These are phyloP conservation scores for Megaceryle maxima DNA, from an alignment of 2,113 vertebrate species.

Conservation along the genomic window DNA sequence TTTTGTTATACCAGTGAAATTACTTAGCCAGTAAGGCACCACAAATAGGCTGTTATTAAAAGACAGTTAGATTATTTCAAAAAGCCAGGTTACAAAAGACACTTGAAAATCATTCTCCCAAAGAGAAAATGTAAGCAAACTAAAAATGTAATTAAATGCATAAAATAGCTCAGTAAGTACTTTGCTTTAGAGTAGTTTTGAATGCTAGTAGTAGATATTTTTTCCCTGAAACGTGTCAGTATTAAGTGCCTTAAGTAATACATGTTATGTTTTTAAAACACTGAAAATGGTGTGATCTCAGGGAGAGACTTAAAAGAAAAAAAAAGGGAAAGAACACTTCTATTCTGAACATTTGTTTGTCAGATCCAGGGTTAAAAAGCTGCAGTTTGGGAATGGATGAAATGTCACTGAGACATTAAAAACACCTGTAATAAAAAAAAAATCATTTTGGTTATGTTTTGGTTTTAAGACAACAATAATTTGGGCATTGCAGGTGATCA, in stretches of 20 bases:
- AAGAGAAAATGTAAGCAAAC: background rate
- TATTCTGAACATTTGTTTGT: background rate
- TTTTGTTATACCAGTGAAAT: background rate
- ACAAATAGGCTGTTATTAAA: background rate
- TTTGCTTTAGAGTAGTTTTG: background rate
- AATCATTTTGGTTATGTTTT: background rate
- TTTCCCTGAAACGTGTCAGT: background rate
- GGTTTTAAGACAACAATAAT: background rate
- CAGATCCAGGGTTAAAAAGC: background rate
- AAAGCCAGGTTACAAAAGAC: background rate
- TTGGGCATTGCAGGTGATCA: background rate
- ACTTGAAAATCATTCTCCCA: background rate
- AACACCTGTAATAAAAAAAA: background rate
- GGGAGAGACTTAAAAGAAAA: background rate
- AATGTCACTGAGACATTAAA: background rate
- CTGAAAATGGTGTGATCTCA: background rate
- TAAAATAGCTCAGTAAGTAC: background rate
- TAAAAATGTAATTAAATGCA: background rate
- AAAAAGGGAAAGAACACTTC: background rate
- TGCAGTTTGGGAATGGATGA: background rate
- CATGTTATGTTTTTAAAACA: background rate
- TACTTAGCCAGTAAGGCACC: background rate
- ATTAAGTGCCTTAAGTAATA: background rate
- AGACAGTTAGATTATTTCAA: background rate
- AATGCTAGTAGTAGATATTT: background rate